A percentile compares a stretch with the other conserved stretches of the same genome.
Conservation (phyloP, 2,113 vertebrate genomes). For the Vireo altiloquus region DNA sequence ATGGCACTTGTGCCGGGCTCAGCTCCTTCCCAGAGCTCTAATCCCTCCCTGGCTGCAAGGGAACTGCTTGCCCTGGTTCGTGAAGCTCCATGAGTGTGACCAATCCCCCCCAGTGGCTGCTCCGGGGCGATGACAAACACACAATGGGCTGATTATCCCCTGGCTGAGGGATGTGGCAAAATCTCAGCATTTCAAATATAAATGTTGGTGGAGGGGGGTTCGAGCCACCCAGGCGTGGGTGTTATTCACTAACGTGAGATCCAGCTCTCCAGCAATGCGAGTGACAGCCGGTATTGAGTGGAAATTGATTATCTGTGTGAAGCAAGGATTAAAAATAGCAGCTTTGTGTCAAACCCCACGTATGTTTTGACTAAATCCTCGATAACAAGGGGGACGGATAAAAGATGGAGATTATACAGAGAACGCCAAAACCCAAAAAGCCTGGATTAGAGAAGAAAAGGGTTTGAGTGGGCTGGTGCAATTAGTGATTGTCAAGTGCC, state of each 20-base stretch:
- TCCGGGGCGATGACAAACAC: background rate
- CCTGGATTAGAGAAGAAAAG: background rate
- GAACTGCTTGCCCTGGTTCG: background rate
- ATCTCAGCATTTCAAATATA: background rate
- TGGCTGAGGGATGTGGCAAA: background rate
- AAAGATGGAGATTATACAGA: constrained; percentile 39
- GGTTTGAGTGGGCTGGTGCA: background rate
- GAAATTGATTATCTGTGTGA: constrained; percentile 29
- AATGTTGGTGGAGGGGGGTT: background rate
- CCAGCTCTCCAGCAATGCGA: background rate
- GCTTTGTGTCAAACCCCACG: constrained; percentile 11
- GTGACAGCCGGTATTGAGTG: constrained; percentile 38
- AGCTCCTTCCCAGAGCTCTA: background rate
- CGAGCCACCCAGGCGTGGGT: background rate
- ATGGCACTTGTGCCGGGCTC: background rate
- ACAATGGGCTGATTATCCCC: background rate
- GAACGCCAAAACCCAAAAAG: background rate
- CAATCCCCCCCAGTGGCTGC: background rate
- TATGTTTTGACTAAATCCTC: constrained; percentile 43
- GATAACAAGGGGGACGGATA: constrained; percentile 41
- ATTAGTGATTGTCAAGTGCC: background rate
- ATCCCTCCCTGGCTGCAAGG: background rate
- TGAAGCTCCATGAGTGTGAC: background rate
- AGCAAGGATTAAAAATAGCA: constrained; percentile 31
- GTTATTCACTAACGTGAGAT: background rate